A percentile compares a stretch with the other conserved stretches of the same genome.
These are phyloP conservation scores for Cecidostiba fungosa DNA, from an alignment of 2,888 invertebrate species.

Conservation along the genomic window DNA sequence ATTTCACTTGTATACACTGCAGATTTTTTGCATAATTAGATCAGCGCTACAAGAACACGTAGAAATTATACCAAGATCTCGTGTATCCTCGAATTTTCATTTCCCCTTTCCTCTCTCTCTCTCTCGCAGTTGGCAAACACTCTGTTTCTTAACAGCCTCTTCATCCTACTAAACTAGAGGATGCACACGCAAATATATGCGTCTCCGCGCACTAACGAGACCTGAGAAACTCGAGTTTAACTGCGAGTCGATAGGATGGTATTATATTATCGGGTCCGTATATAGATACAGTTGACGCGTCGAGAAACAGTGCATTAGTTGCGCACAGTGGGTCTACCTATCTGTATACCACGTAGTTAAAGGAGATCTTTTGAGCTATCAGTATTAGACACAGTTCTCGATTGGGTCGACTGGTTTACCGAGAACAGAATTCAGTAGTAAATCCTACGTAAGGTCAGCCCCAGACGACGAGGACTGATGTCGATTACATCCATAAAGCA, in stretches of 20 bases:
- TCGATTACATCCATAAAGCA: too few relatives aligned
- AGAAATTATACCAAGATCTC: too few relatives aligned
- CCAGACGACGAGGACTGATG: too few relatives aligned
- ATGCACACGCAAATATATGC: conserved; percentile 12
- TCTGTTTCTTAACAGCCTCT: background rate
- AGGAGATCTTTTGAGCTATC: background rate
- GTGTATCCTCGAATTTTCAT: too few relatives aligned
- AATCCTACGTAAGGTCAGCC: background rate
- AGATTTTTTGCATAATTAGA: too few relatives aligned
- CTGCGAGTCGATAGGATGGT: background rate
- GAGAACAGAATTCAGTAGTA: background rate
- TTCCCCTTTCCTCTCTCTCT: background rate
- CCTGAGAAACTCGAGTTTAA: conserved; percentile 4
- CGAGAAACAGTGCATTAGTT: background rate
- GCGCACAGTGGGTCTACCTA: background rate
- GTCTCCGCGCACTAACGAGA: background rate
- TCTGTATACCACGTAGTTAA: background rate
- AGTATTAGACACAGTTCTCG: too few relatives aligned
- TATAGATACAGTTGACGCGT: background rate
- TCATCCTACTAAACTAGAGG: background rate
- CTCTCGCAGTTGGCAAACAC: background rate
- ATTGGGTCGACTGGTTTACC: too few relatives aligned
- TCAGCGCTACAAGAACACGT: too few relatives aligned
- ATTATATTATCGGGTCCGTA: background rate
- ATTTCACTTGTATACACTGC: too few relatives aligned